Evolutionary conservation across 35 echinoderm and acorn worm species (phyloP).

Genomic region (Chiridota heheva): DNA sequence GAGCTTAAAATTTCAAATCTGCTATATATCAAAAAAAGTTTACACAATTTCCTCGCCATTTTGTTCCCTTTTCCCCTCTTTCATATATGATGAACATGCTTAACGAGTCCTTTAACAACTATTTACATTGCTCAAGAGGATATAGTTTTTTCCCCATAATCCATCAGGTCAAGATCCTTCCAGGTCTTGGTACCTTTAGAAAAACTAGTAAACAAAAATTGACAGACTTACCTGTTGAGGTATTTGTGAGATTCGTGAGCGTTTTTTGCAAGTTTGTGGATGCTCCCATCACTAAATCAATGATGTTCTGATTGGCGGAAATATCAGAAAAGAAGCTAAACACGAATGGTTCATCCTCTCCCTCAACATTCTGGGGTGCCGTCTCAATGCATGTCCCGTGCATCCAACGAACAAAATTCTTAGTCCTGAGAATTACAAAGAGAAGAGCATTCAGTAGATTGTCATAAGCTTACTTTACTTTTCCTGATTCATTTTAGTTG

Average conservation of each 20-base stretch:
- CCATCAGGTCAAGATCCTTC: no score
- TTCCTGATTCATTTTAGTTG: background rate
- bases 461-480: background rate
- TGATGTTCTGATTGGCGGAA: slow-evolving; percentile 61
- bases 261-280: slow-evolving; percentile 82
- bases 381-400: slow-evolving; percentile 96
- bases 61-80: no score
- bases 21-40: no score
- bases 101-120: no score
- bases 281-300: slow-evolving; percentile 57
- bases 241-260: slow-evolving; percentile 85
- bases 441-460: background rate
- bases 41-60: no score
- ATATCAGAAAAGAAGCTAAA: slow-evolving; percentile 97
- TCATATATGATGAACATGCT: no score
- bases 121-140: no score
- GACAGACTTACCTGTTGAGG: slow-evolving; percentile 70
- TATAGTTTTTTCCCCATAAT: no score
- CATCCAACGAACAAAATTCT: slow-evolving; percentile 98
- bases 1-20: no score
- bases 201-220: no score
- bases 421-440: slow-evolving; percentile 49
- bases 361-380: slow-evolving; percentile 88
- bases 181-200: no score
- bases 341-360: slow-evolving; percentile 87